Base-by-base conservation (phyloP, 2,888 invertebrate species). In the Latheticus oryzae region DNA sequence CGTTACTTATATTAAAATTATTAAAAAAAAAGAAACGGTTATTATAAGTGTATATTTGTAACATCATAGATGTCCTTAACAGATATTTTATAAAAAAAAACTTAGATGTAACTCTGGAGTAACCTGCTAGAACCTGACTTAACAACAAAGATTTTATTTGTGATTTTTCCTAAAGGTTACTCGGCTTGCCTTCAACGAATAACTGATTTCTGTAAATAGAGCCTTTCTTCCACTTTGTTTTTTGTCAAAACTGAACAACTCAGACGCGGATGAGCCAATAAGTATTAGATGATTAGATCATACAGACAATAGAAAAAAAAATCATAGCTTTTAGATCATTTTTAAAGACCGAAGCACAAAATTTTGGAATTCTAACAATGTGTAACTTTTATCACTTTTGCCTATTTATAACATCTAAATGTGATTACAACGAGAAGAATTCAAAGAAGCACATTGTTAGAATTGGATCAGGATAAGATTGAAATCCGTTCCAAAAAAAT, bases 271-370 rank as follows among this genome's bases (percentile, higher is more conserved):
- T 19, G 17, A 21, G 15, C 55, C 26, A 35, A 47, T 40, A 24
- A 58, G 40, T 57, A 57, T 58, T 58, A 58, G 43, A 57, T 9
- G 19, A 45, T 50, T 51, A 58, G 43, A 60, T 61, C 60, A 62
- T 66, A 60, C 60, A 63, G 70, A 70, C 70, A 70, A 70, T 70
- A 70, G 70, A 63, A 64, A 60, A n/a, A n/a, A n/a, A 64, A 59
- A 64, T 59, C 42, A 58, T 69, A 69, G 70, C 65, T 68, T 57
- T 55, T 69, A 69, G 68, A 61, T 56, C 37, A 60, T 45, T 50
- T 51, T 40, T 24, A 30, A 28, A 13, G 32, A 45, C 30, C 45
- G 45, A 26, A 52, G 52, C 52, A 52, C 52, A 52, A 51, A 30
- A 17, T 16, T 38, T 33, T 37, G 17, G n/a, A 15, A 42, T 35